Base-by-base conservation (phyloP, 2,113 vertebrate species). In the Ammodramus savannarum region DNA sequence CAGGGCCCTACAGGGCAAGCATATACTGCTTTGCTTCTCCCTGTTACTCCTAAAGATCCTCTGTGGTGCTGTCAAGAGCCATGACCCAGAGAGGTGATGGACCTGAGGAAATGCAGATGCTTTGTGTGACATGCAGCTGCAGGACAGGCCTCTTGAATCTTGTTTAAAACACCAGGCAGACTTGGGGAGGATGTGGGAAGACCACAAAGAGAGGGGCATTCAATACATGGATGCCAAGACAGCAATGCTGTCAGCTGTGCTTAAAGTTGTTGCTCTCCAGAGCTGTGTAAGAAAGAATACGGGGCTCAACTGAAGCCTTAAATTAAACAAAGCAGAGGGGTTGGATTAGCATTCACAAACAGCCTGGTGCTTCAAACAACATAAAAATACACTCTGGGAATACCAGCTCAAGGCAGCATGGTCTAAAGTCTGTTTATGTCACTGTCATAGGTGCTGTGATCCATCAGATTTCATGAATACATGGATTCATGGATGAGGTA, bases 261-360 rank as follows among this genome's bases (percentile, higher is more conserved):
- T 94, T 94, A 81, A 76, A 94, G 81, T 21, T 95, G 88, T 26
- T 77, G 85, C 75, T 94, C 72, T 93, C 90, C 96, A 96, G 91
- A 95, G 54, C 75, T 27, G 23, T 22, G n/a, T 14, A 71, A 69
- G 72, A 89, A 94, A 68, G 65, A 84, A 81, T 5, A 85, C 0
- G 4, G 23, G 12, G 38, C 57, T 95, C 81, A 75, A 59, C 31
- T 72, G 87, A 96, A 96, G 72, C 61, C 44, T 68, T 39, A 94
- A 84, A 5, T 87, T 87, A 93, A 96, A 96, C 95, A 96, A 74
- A 96, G 61, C 80, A 90, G 61, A 91, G 41, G 73, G 41, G 41
- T 13, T 75, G 83, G 85, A 95, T 96, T 96, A 96, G 68, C 6
- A 2, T 12, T 57, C 77, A 69, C 76, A 90, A 93, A 87, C 39